Evolutionary conservation across 2,888 invertebrate genomes (phyloP), one percentile per base, ranked within the genome.

Genomic region (Bibio marci): DNA sequence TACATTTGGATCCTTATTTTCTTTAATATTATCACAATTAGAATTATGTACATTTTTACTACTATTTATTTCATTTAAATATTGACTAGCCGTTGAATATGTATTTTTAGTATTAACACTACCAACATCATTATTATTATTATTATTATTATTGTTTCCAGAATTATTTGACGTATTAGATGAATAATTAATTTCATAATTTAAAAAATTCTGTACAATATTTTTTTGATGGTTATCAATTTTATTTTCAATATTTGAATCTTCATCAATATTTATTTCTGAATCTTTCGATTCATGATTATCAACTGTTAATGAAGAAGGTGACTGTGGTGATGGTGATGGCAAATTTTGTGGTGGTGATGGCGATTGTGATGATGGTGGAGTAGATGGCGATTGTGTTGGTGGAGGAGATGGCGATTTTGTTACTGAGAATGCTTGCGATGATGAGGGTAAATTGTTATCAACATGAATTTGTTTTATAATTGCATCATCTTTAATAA

Each of bases 1-100:
- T 2, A 38, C 22, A 41, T 46, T 46, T 30, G 43, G 44, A 37
- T 44, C 38, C 31, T 38, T 40, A 39, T 45, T 46, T 30, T 46
- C 44, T 32, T 44, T 44, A 19, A 30, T 31, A 32, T 39, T 30
- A 34, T 44, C 43, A 37, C 35, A 30, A 34, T 18, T n/a, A n/a
- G n/a, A n/a, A n/a, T n/a, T n/a, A n/a, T n/a, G n/a, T n/a, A n/a
- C n/a, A n/a, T n/a, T n/a, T n/a, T n/a, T n/a, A n/a, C n/a, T n/a
- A n/a, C n/a, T n/a, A n/a, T n/a, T n/a, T n/a, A n/a, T n/a, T n/a
- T n/a, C n/a, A n/a, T n/a, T n/a, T n/a, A n/a, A n/a, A n/a, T n/a
- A n/a, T n/a, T n/a, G n/a, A n/a, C n/a, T n/a, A n/a, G n/a, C n/a
- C n/a, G n/a, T n/a, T n/a, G n/a, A n/a, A n/a, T n/a, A n/a, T n/a